Percentiles rank a stretch among this genome's conserved stretches.
These are phyloP conservation scores for Hydrotaea diabolus DNA, from an alignment of 2,888 invertebrate genomes.

Conservation along the genomic window DNA sequence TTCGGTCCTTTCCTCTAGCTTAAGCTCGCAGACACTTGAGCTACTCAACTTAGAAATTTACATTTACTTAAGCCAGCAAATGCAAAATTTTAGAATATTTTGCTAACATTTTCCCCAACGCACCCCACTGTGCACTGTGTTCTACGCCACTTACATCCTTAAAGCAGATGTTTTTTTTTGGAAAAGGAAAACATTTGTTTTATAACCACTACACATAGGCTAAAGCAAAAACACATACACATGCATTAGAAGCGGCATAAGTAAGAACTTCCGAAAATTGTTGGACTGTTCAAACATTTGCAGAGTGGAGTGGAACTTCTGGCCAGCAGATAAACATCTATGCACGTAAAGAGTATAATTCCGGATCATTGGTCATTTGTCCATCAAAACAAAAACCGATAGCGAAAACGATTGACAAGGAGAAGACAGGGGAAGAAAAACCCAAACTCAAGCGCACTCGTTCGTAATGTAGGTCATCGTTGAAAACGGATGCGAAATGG, in stretches of 20 bases:
- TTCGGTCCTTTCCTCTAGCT: too few species aligned
- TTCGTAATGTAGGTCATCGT: background rate
- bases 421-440: background rate
- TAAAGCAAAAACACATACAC: too few species aligned
- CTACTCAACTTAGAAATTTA: too few species aligned
- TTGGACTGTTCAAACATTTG: background rate
- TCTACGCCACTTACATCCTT: too few species aligned
- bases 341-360: slow-evolving; percentile 21
- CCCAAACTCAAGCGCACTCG: background rate
- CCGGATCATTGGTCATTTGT: slow-evolving; percentile 51
- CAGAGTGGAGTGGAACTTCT: background rate
- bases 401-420: background rate
- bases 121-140: too few species aligned
- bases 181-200: background rate
- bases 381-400: slow-evolving; percentile 40
- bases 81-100: too few species aligned
- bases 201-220: background rate
- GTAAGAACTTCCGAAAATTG: background rate
- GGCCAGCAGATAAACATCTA: slow-evolving; percentile 41
- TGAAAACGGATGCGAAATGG: background rate
- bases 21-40: too few species aligned
- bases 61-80: too few species aligned
- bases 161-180: background rate
- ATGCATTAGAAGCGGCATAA: too few species aligned
- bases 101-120: too few species aligned